phyloP scores from a whole-genome alignment of 2,888 invertebrate genomes.

The Catonia carolina region DNA sequence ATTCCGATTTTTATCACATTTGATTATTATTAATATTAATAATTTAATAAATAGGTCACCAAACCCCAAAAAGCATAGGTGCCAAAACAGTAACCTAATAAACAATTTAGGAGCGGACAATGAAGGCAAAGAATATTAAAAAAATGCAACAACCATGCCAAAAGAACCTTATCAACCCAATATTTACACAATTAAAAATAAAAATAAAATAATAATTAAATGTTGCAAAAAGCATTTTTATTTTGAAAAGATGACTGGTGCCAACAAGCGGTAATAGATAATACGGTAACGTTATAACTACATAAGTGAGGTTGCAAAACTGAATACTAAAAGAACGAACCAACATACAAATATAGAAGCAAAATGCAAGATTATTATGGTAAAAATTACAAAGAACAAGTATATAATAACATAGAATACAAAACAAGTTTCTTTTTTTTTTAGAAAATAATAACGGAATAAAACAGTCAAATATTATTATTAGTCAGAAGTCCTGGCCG shows the following conservation, averaged over 20 bases:
- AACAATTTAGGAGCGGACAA: constrained; percentile 24
- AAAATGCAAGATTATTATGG: constrained; percentile 25
- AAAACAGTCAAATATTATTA: constrained; percentile 3
- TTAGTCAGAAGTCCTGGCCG: not conserved
- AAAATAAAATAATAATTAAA: constrained; percentile 5
- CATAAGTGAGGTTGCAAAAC: constrained; percentile 11
- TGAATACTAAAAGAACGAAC: constrained; percentile 26
- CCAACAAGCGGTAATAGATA: constrained; percentile 11
- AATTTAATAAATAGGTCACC: constrained; percentile 19
- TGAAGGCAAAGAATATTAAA: constrained; percentile 23
- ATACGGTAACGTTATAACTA: constrained; percentile 4
- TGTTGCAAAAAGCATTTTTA: constrained; percentile 7
- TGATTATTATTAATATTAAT: constrained; percentile 3
- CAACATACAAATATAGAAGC: constrained; percentile 25
- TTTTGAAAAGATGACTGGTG: constrained; percentile 11
- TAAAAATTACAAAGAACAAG: constrained; percentile 25
- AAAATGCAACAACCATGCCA: constrained; percentile 26
- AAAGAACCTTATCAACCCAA: constrained; percentile 25
- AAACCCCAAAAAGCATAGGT: constrained; percentile 20
- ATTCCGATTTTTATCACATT: constrained; percentile 9
- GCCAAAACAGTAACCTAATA: constrained; percentile 19
- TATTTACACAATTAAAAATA: constrained; percentile 23
- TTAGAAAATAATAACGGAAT: constrained; percentile 5
- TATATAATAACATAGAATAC: constrained; percentile 22
- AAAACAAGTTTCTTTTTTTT: constrained; percentile 1